Evolutionary conservation across 1,140 invertebrate genomes (phyloP).

Genomic region (Bilobella aurantiaca): DNA sequence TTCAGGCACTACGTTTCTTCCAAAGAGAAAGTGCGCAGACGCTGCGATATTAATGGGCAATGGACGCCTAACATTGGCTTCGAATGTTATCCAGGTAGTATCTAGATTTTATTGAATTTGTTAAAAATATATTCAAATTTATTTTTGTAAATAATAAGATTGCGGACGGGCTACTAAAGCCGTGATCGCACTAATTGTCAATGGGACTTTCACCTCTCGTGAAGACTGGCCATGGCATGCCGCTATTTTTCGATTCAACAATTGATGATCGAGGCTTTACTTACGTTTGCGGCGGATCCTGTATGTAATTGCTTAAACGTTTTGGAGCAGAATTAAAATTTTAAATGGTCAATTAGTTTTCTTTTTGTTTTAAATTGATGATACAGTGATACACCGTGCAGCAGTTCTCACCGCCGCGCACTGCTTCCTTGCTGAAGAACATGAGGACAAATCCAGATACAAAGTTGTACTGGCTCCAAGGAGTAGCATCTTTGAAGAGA

Average conservation of each 20-base stretch:
- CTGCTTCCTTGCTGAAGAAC: slow-evolving; percentile 9
- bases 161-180: slow-evolving; percentile 2
- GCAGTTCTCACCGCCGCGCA: slow-evolving; percentile 2
- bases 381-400: not conserved
- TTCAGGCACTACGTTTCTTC: slow-evolving; percentile 6
- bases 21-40: not conserved
- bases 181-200: slow-evolving; percentile 6
- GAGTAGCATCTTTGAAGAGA: slow-evolving; percentile 12
- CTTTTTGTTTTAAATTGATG: not conserved
- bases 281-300: slow-evolving; percentile 15
- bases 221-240: slow-evolving; percentile 17
- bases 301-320: not conserved
- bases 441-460: not conserved
- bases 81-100: slow-evolving; percentile 16
- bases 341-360: too few relatives aligned
- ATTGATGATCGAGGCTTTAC: not conserved
- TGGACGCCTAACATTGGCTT: slow-evolving; percentile 14
- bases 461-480: slow-evolving; percentile 16
- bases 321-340: not conserved
- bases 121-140: not conserved
- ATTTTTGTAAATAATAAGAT: slow-evolving; percentile 4
- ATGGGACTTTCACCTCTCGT: slow-evolving; percentile 7
- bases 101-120: not conserved
- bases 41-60: slow-evolving; percentile 12
- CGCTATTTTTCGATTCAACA: not conserved